Evolutionary conservation across 1,140 invertebrate genomes (phyloP).

Genomic region (Zaprionus nigranus): DNA sequence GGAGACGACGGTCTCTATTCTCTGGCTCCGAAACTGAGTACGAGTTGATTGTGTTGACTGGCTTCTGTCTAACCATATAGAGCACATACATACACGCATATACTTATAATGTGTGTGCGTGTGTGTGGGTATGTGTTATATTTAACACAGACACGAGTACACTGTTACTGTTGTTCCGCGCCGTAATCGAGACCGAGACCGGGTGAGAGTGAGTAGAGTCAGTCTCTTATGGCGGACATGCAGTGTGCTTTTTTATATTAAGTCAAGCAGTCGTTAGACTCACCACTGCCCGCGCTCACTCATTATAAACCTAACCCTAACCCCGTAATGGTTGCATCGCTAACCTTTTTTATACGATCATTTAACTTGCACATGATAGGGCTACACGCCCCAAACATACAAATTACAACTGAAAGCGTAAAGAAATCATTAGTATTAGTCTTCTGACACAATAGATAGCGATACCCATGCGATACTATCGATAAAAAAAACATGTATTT

Average conservation of each 20-base stretch:
- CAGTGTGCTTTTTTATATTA: conserved; percentile 26
- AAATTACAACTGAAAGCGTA: conserved; percentile 23
- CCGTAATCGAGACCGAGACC: conserved; percentile 27
- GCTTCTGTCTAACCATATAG: conserved; percentile 55
- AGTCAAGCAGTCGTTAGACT: conserved; percentile 27
- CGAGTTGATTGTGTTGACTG: conserved; percentile 6
- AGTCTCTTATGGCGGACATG: conserved; percentile 20
- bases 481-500: background rate
- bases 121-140: conserved; percentile 20
- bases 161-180: conserved; percentile 11
- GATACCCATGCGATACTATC: background rate
- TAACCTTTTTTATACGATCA: conserved; percentile 33
- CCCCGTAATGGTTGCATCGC: conserved; percentile 26
- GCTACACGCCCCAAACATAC: conserved; percentile 25
- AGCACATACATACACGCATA: conserved; percentile 7
- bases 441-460: background rate
- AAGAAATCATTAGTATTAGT: conserved; percentile 6
- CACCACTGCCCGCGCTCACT: conserved; percentile 3
- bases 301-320: conserved; percentile 41
- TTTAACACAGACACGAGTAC: conserved; percentile 3
- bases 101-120: conserved; percentile 3
- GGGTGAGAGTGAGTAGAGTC: conserved; percentile 3
- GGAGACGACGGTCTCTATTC: conserved; percentile 12
- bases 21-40: conserved; percentile 20
- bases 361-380: conserved; percentile 32